Base-by-base conservation (phyloP, 2,888 invertebrate genomes). In the Strigamia crassipes region DNA sequence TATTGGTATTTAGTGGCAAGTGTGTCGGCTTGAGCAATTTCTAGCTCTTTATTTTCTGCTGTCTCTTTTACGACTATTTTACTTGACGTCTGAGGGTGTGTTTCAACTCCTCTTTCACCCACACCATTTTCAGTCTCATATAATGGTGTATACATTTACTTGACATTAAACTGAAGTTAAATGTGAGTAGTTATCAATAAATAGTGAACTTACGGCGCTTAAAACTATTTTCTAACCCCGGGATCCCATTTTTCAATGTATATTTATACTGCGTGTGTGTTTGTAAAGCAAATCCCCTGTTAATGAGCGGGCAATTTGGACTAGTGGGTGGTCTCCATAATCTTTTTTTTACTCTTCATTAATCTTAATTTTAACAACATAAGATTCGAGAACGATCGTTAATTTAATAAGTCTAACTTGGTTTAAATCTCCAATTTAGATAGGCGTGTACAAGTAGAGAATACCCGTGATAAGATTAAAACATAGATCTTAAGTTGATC, bases 231-330 rank as follows among this genome's bases (percentile, higher is more conserved):
- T 31, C 73, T 73, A 31, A 31, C 73, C 73, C 73, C 31, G 31
- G 31, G 73, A 73, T 73, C 73, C 31, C 31, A 73, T 73, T 73
- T 73, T 73, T 31, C 31, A 73, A 73, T 73, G 73, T 73, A 31
- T 73, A 73, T 73, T 73, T 73, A 73, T 73, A 73, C 73, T 27
- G 31, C 73, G 73, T 27, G 27, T 61, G 61, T 73, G 73, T 73
- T 73, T 73, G 73, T 27, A 73, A 73, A 73, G 73, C 73, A 73
- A 73, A 73, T 73, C 73, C 73, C 73, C 31, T 73, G 73, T 73
- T 73, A 73, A 73, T 73, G 27, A 73, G 31, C 23, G 73, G 13
- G 73, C 73, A 73, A 73, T 73, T 73, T 31, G 73, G n/a, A n/a
- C 23, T n/a, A 27, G 73, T 73, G 73, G 73, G 73, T 73, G 73